Percentiles rank a stretch among this genome's conserved stretches.
Conservation (phyloP, 2,888 invertebrate genomes). For the Drosophila kuntzei region DNA sequence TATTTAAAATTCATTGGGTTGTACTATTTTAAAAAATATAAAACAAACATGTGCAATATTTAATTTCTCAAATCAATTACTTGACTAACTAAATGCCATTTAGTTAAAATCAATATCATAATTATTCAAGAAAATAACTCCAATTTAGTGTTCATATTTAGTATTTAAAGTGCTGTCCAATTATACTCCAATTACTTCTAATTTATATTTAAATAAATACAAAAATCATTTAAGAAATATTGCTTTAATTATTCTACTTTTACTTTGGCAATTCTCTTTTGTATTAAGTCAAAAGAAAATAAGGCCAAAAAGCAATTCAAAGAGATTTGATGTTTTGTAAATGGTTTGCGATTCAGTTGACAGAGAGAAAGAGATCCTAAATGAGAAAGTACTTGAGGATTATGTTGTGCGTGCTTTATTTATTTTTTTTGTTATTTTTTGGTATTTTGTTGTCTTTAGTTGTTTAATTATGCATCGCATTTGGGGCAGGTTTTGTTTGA, state of each 20-base stretch:
- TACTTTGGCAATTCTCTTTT: conserved; percentile 1
- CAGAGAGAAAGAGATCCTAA: conserved; percentile 27
- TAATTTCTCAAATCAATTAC: too few relatives aligned
- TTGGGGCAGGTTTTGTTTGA: conserved; percentile 39
- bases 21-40: too few relatives aligned
- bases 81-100: too few relatives aligned
- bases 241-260: conserved; percentile 10
- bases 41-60: too few relatives aligned
- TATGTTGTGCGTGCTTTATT: not conserved
- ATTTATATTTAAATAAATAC: not conserved
- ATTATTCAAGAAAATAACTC: not conserved
- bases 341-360: conserved; percentile 39
- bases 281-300: not conserved
- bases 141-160: not conserved
- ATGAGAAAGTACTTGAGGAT: conserved; percentile 25
- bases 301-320: conserved; percentile 13
- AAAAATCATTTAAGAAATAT: conserved; percentile 1
- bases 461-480: conserved; percentile 40
- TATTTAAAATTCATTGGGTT: too few relatives aligned
- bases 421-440: too few relatives aligned
- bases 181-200: not conserved
- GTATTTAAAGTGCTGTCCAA: not conserved
- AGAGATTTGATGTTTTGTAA: conserved; percentile 17
- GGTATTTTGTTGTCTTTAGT: conserved; percentile 7
- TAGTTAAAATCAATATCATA: too few relatives aligned